Percentiles rank a stretch among this genome's conserved stretches.
phyloP scores from a whole-genome alignment of 2,888 invertebrate genomes.

The Pollenia angustigena region DNA sequence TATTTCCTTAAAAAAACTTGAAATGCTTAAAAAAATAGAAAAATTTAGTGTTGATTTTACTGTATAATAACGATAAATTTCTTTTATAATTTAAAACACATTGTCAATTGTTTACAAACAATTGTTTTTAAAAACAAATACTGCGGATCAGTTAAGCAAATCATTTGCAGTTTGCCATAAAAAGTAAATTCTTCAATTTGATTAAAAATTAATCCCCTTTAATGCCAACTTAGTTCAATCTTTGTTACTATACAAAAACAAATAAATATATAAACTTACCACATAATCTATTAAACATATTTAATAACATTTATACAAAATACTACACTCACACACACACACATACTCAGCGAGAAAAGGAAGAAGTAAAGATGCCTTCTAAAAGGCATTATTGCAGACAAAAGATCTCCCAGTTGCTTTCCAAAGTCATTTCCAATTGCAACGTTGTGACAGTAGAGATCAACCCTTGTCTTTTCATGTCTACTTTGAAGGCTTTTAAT shows the following conservation, averaged over 20 bases:
- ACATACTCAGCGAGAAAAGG: no score
- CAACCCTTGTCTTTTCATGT: no score
- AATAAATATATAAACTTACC: neutral
- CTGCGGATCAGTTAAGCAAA: neutral
- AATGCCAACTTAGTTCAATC: constrained; percentile 65
- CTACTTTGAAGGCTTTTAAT: no score
- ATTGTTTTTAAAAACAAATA: constrained; percentile 1
- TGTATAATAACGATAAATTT: constrained; percentile 11
- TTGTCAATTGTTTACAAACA: constrained; percentile 57
- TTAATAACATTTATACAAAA: neutral
- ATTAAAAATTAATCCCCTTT: constrained; percentile 11
- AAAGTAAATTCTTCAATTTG: neutral
- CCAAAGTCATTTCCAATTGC: no score
- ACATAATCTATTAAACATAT: neutral
- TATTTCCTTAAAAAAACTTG: neutral
- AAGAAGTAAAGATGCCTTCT: no score
- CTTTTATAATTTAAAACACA: constrained; percentile 3
- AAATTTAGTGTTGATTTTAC: neutral
- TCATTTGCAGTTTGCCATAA: neutral
- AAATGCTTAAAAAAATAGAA: neutral
- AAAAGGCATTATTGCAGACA: no score
- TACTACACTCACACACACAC: neutral
- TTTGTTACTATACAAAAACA: constrained; percentile 10
- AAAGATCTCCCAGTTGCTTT: no score
- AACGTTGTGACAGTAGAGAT: no score